Base-by-base conservation (phyloP, 2,888 invertebrate species). In the Orchestes rusci region DNA sequence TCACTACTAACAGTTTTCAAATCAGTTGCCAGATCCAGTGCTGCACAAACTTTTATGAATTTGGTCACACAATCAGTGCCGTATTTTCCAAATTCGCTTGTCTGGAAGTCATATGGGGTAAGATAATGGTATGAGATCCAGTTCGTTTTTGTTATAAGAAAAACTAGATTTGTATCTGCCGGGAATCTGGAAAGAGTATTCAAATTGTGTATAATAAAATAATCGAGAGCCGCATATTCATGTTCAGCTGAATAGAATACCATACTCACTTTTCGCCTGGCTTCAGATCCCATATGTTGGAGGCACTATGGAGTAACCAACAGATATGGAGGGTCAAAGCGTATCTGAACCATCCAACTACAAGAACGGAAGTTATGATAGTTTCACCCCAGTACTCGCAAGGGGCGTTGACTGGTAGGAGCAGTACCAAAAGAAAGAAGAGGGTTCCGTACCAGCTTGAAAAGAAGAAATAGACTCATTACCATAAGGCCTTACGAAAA, bases 91-190 rank as follows among this genome's bases (percentile, higher is more conserved):
- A 75, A 89, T 66, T 90, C 89, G 5, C 84, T 82, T n/a, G 78
- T 79, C 59, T 85, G 84, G 67, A 85, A 89, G 59, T 90, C 89
- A 69, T 80, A 79, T 0, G 87, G 84, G 16, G 84, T 64, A 16
- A 85, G 60, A 56, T 89, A 88, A 60, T 90, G 89, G 60, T 86
- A 90, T 49, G 82, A 80, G 0, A 81, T 78, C 89, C 89, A 89
- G 61, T 82, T 81, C 2, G 80, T 80, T 63, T 82, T 84, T 3
- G 76, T 77, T 3, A 88, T 63, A 36, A 89, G 65, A 63, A 89
- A 89, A 5, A 88, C 80, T 50, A 79, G 69, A 62, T 85, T 86
- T 3, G 84, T 81, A 55, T 87, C 84, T 2, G 74, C 72, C 0
- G 82, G 80, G 51, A 72, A 79, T 60, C 83, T 84, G 27, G 10